Percentiles rank a stretch among this genome's conserved stretches.
These are phyloP conservation scores for Mesorhabditis spiculigera DNA, from an alignment of 2,888 invertebrate species.

Conservation along the genomic window DNA sequence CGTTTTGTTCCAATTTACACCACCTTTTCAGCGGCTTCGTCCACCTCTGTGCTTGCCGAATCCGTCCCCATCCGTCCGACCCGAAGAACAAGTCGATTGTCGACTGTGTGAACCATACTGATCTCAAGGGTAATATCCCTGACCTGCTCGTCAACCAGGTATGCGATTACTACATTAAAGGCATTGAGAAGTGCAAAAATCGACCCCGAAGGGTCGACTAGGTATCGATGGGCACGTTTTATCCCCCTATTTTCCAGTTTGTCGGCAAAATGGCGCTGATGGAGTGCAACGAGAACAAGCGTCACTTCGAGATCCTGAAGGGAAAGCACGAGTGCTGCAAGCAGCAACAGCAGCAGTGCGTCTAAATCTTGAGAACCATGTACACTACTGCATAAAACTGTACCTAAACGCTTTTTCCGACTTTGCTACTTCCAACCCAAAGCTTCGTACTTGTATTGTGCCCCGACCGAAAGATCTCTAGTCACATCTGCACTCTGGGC, in stretches of 20 bases:
- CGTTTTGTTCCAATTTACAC: background rate
- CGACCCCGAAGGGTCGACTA: no score
- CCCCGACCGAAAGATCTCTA: background rate
- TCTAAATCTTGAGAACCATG: background rate
- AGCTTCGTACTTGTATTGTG: no score
- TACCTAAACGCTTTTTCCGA: no score
- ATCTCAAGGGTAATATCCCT: background rate
- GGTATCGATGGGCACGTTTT: no score
- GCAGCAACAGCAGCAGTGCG: background rate
- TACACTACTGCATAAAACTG: background rate
- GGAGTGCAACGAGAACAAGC: background rate
- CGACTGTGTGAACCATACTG: constrained; percentile 6
- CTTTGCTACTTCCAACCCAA: no score
- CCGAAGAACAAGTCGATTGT: background rate
- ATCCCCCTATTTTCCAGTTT: background rate
- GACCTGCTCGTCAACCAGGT: background rate
- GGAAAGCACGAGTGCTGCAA: background rate
- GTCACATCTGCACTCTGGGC: background rate
- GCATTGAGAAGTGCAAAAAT: background rate
- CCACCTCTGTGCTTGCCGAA: background rate
- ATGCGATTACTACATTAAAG: background rate
- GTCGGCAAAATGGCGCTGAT: background rate
- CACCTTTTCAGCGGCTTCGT: background rate
- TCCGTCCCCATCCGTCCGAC: background rate
- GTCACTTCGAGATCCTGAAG: constrained; percentile 1